A percentile compares a stretch with the other conserved stretches of the same genome.
Evolutionary conservation across 2,888 invertebrate species (phyloP).

Genomic region (Acanthosepion esculentum): DNA sequence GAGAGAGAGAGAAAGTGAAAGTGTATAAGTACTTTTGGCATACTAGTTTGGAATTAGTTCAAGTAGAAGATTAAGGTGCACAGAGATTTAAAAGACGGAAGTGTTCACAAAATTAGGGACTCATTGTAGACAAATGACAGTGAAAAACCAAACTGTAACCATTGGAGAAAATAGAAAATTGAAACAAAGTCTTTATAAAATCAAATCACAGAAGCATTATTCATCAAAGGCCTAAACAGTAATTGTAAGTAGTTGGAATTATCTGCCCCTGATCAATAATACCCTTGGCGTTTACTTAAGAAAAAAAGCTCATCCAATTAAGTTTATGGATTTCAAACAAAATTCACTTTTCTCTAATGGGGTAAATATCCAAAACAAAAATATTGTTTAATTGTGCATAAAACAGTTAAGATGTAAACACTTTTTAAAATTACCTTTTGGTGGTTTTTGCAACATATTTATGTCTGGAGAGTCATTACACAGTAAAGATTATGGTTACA

Average conservation of each 20-base stretch:
- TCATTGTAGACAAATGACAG: background rate
- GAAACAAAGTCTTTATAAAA: conserved; percentile 33
- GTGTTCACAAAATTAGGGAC: background rate
- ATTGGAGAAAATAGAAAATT: background rate
- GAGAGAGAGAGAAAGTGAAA: background rate
- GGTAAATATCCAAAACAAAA: background rate
- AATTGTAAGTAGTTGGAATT: background rate
- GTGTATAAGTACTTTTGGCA: background rate
- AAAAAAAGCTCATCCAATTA: background rate
- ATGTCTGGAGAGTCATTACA: background rate
- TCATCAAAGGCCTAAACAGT: conserved; percentile 17
- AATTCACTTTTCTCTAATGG: background rate
- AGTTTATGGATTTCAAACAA: conserved; percentile 10
- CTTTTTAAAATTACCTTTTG: background rate
- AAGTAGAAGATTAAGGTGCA: background rate
- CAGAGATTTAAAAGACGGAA: background rate
- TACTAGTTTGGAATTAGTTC: background rate
- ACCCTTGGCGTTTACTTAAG: background rate
- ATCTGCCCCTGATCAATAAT: background rate
- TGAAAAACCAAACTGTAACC: background rate
- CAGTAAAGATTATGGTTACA: background rate
- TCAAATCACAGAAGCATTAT: background rate
- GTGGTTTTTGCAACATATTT: background rate
- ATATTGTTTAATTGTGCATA: conserved; percentile 17
- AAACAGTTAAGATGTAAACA: background rate